phyloP scores from a whole-genome alignment of 1,140 invertebrate species.

The Zaprionus inermis region DNA sequence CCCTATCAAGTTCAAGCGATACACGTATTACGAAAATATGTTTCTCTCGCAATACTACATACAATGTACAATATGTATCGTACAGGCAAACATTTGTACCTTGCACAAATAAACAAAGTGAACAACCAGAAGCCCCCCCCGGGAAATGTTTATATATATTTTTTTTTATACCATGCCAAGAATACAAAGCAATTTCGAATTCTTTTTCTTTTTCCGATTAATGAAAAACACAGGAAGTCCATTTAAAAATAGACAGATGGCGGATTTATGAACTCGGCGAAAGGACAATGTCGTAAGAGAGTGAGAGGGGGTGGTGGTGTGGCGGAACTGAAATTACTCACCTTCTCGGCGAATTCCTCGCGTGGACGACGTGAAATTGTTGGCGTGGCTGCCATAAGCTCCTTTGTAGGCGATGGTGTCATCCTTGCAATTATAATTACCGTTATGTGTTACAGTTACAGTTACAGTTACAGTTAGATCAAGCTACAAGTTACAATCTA shows the following conservation, averaged over 20 bases:
- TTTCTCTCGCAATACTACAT: not conserved
- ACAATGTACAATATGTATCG: not conserved
- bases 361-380: slow-evolving; percentile 79
- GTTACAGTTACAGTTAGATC: not conserved
- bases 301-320: not conserved
- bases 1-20: not conserved
- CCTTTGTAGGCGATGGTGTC: slow-evolving; percentile 81
- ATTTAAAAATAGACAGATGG: slow-evolving; percentile 36
- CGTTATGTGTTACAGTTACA: slow-evolving; percentile 6
- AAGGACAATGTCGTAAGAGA: slow-evolving; percentile 3
- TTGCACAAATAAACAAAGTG: slow-evolving; percentile 63
- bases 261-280: slow-evolving; percentile 16
- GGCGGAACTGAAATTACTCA: slow-evolving; percentile 36
- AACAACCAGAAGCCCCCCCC: slow-evolving; percentile 34
- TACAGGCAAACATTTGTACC: slow-evolving; percentile 28
- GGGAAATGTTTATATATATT: slow-evolving; percentile 63
- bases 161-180: slow-evolving; percentile 49
- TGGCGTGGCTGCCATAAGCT: slow-evolving; percentile 65
- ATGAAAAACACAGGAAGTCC: slow-evolving; percentile 68
- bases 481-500: not conserved
- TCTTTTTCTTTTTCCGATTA: slow-evolving; percentile 51
- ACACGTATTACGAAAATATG: too few species aligned
- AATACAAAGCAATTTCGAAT: slow-evolving; percentile 50
- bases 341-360: slow-evolving; percentile 80
- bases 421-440: slow-evolving; percentile 32